Evolutionary conservation across 2,888 invertebrate species (phyloP), one percentile per base, ranked within the genome.

Genomic region (Acanthosepion lycidas): DNA sequence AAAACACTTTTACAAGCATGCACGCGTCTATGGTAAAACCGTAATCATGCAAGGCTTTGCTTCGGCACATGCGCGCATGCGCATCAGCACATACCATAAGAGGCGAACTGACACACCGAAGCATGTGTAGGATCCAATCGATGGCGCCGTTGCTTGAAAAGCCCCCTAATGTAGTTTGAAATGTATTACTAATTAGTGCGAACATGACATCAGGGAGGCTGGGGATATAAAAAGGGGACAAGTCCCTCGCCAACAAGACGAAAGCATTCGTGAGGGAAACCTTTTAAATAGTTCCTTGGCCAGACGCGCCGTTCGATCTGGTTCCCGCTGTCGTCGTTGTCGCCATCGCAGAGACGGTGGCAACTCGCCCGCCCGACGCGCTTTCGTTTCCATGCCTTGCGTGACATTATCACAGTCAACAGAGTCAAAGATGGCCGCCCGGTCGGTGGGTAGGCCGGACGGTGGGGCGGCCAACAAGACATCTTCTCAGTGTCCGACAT

Each of bases 111-210:
- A 78, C 33, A 78, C 33, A n/a, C 1, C n/a, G 12, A 78, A 78
- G n/a, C n/a, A n/a, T n/a, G 78, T n/a, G 4, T 18, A 15, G 12
- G 15, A 78, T n/a, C 6, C n/a, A 78, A n/a, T 78, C 78, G 78
- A 15, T 78, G 78, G n/a, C 78, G 33, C n/a, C 18, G 78, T 15
- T 78, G 78, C n/a, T 78, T 78, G 78, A n/a, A 78, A 78, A 78
- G 78, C 78, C n/a, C 78, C 78, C n/a, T n/a, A 78, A 78, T 78
- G n/a, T 78, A 78, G 78, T 78, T 78, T 78, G 78, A 78, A 78
- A 78, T 78, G 78, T n/a, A n/a, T 33, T n/a, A 78, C 78, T 78
- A 78, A 78, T 78, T 78, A 78, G 78, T 78, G 78, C 15, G 78
- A 78, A 78, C 78, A 78, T 78, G 78, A 33, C 78, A 78, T 78